Evolutionary conservation across 1,140 invertebrate genomes (phyloP), one percentile per base, ranked within the genome.

Genomic region (Linepithema humile): DNA sequence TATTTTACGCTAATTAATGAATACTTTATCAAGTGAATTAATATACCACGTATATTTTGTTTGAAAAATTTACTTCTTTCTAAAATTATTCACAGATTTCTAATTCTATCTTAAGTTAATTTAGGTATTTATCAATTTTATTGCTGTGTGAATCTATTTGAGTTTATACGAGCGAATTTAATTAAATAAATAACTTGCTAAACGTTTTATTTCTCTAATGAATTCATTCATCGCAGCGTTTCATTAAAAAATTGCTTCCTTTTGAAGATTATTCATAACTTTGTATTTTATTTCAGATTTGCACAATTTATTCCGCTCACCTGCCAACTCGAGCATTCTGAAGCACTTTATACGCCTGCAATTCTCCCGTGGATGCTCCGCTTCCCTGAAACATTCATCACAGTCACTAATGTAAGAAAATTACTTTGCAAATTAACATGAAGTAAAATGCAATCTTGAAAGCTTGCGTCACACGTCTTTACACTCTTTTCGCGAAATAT

Each of bases 271-370:
- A 35, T 9, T 60, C 20, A 2, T 17, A 23, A 55, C 43, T 9
- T 1, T 23, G 12, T 40, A 32, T 77, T 50, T 45, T 32, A 15
- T 53, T 2, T 78, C 23, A 48, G 17, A 12, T 74, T 53, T 23
- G 67, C 50, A 57, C 4, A 26, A 72, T 50, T 43, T 29, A 65
- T 45, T 69, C 17, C 3, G 32, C 65, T 80, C 88, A 94, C 87
- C 97, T 95, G 77, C 97, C 96, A n/a, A 96, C 95, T 92, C 95
- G 95, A 48, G 96, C 95, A 91, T 96, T 96, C 60, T 90, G 92
- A 83, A 94, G 89, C 82, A 95, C 86, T 77, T 93, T 92, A 77
- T 93, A 93, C 15, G 92, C 88, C 60, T 15, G 59, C 1, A 78
- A 32, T 23, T 12, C 53, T 10, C 29, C 17, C 15, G 38, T 10